Evolutionary conservation across 2,888 invertebrate genomes (phyloP), one percentile per base, ranked within the genome.

Genomic region (Eupeodes latifasciatus): DNA sequence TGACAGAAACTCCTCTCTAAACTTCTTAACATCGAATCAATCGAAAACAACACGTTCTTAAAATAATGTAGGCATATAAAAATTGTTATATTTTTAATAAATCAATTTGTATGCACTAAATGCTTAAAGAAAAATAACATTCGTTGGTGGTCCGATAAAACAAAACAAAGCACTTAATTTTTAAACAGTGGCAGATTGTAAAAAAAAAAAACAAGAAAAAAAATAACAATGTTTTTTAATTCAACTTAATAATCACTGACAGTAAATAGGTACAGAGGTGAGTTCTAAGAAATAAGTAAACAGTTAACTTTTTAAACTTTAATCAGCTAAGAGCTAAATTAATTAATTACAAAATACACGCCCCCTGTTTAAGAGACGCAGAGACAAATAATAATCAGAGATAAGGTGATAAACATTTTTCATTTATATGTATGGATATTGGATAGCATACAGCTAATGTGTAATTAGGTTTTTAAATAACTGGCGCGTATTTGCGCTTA

Each of bases 21-120:
- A 2, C 14, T 7, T 12, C 16, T 10, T n/a, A 27, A 69, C n/a
- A 57, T 57, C n/a, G 72, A 67, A 78, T 51, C 66, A 40, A 47
- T 27, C 61, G 64, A 79, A 47, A 36, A 59, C 61, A 78, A 34
- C 79, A 71, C 74, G 80, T 44, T 19, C 12, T 19, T 3, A 11
- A 27, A 2, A 16, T 51, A 53, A 55, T 9, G 27, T 57, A 12
- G 10, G 47, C 47, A 19, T 16, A 16, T 44, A 67, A 67, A 40
- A 71, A 14, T 27, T 55, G 19, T 14, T 9, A 44, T 12, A 44
- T 10, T 71, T 55, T 69, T 87, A 87, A 87, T 81, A 47, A 27
- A 14, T 10, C 80, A 14, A 80, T 87, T 77, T 87, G 59, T 84
- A 87, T 87, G 80, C 87, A 34, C 40, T 5, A 67, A 61, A n/a